Evolutionary conservation across 92 coral and sea anemone genomes (phyloP).

Genomic region (Heteractis magnifica): DNA sequence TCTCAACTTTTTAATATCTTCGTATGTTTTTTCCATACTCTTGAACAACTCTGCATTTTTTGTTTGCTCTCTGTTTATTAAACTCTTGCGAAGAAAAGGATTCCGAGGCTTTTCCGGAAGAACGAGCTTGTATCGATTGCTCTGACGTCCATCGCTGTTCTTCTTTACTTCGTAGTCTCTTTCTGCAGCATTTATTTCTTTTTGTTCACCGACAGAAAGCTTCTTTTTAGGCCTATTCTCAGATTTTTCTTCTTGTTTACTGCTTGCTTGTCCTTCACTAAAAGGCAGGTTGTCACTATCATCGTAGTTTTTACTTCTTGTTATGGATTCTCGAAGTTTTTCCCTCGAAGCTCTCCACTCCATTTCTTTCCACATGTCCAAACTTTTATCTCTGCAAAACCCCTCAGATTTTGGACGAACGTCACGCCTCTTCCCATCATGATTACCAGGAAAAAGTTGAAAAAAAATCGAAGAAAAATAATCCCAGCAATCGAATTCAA

Average conservation of each 20-base stretch:
- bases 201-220: background rate
- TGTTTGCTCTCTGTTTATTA: background rate
- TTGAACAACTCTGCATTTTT: background rate
- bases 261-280: background rate
- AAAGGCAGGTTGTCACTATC: background rate
- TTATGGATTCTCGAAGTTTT: background rate
- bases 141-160: background rate
- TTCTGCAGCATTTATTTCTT: background rate
- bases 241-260: background rate
- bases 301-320: background rate
- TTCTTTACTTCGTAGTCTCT: background rate
- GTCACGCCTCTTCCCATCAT: background rate
- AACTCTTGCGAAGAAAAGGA: slow-evolving; percentile 1
- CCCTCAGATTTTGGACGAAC: background rate
- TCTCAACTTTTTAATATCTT: background rate
- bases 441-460: slow-evolving; percentile 23
- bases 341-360: slow-evolving; percentile 25
- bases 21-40: slow-evolving; percentile 11
- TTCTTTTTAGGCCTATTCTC: background rate
- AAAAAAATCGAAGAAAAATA: slow-evolving; percentile 37
- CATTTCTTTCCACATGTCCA: background rate
- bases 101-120: slow-evolving; percentile 23
- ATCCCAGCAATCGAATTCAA: slow-evolving; percentile 40
- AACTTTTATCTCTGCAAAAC: slow-evolving; percentile 1
- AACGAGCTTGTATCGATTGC: slow-evolving; percentile 11